Conservation (phyloP, 2,888 invertebrate species). For the Euzetes globulus region DNA sequence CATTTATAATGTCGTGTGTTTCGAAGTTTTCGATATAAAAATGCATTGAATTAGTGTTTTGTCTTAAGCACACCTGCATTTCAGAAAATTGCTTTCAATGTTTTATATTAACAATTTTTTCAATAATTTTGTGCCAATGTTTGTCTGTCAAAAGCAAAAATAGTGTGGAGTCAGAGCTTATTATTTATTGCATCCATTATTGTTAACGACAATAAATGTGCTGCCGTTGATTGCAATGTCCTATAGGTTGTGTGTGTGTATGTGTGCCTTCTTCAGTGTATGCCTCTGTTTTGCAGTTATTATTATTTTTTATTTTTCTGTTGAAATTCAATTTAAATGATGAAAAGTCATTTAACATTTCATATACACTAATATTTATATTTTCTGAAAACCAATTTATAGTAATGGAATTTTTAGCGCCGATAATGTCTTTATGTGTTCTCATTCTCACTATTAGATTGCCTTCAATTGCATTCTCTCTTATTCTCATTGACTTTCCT, state of each 20-base stretch:
- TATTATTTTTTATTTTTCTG: not conserved
- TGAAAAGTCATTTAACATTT: slow-evolving; percentile 25
- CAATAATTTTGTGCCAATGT: not conserved
- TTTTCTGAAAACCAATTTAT: slow-evolving; percentile 20
- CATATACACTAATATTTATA: not conserved
- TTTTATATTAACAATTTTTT: slow-evolving; percentile 18
- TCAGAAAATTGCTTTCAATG: not conserved
- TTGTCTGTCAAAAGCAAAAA: not conserved
- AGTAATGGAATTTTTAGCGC: slow-evolving; percentile 22
- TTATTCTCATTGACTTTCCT: not conserved
- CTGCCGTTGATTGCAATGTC: slow-evolving; percentile 15
- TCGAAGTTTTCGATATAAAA: not conserved
- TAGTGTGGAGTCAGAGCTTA: slow-evolving; percentile 22
- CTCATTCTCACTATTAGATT: not conserved
- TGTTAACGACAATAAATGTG: slow-evolving; percentile 28
- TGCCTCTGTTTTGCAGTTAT: too few species aligned
- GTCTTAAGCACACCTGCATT: slow-evolving; percentile 16
- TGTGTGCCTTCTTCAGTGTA: not conserved
- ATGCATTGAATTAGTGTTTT: not conserved
- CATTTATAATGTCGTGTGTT: not conserved
- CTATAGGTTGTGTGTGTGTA: not conserved
- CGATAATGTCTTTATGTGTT: not conserved
- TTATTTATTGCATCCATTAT: slow-evolving; percentile 27
- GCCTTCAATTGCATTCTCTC: not conserved
- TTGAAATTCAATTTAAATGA: slow-evolving; percentile 29